Conservation (phyloP, 1,140 invertebrate genomes). For the Holotrichia oblita region DNA sequence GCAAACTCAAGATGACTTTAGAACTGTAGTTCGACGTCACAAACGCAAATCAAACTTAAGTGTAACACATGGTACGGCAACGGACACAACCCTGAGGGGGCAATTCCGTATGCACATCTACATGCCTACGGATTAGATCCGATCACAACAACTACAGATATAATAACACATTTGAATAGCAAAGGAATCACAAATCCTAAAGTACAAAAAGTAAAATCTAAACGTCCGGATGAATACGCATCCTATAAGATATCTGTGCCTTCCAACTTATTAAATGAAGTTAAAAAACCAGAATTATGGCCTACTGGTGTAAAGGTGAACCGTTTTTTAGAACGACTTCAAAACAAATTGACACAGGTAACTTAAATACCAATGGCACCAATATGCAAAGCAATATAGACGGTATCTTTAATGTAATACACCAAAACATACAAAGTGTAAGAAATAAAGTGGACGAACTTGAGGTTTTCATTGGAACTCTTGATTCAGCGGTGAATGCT, state of each 20-base stretch:
- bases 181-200: not conserved
- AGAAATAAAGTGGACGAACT: constrained; percentile 9
- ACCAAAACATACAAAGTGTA: constrained; percentile 24
- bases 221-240: not conserved
- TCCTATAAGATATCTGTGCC: constrained; percentile 11
- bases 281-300: constrained; percentile 7
- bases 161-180: not conserved
- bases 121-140: not conserved
- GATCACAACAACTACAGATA: not conserved
- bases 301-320: constrained; percentile 3
- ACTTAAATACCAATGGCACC: too few species aligned
- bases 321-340: not conserved
- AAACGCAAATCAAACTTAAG: not conserved
- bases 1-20: too few species aligned
- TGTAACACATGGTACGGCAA: not conserved
- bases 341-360: not conserved
- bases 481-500: not conserved
- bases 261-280: not conserved
- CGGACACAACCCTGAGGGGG: not conserved
- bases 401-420: not conserved
- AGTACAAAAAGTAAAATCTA: not conserved
- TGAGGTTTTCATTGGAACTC: not conserved
- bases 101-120: not conserved
- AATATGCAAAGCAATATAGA: too few species aligned
- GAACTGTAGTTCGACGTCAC: not conserved